These are phyloP conservation scores for Synergus laeviventris DNA, from an alignment of 2,888 invertebrate genomes.

Conservation along the genomic window DNA sequence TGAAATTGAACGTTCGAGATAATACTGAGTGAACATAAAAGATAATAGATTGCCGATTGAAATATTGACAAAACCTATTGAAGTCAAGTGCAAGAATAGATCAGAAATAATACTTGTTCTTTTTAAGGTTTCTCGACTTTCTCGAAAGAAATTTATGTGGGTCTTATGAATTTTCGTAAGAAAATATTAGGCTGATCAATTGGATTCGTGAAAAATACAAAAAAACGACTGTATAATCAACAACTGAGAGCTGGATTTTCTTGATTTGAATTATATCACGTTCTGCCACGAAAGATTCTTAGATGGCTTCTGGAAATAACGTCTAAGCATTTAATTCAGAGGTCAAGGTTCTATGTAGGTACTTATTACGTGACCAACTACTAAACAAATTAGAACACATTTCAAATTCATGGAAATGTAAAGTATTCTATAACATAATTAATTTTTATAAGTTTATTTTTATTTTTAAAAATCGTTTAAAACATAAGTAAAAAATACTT, in stretches of 20 bases:
- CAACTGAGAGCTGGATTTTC: slow-evolving; percentile 5
- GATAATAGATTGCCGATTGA: slow-evolving; percentile 18
- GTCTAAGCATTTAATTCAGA: slow-evolving; percentile 1
- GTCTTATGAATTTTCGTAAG: background rate
- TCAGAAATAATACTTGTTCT: background rate
- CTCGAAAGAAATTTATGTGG: background rate
- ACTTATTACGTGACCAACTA: background rate
- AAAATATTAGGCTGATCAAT: background rate
- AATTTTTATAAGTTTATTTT: background rate
- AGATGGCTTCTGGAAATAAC: slow-evolving; percentile 1
- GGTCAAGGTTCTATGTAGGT: background rate
- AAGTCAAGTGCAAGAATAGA: background rate
- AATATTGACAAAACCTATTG: slow-evolving; percentile 9
- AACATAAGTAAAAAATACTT: slow-evolving; percentile 29
- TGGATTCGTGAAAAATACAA: too few relatives aligned
- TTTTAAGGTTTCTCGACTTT: too few relatives aligned
- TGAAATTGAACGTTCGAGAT: slow-evolving; percentile 23
- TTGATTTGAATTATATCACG: background rate
- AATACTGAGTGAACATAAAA: slow-evolving; percentile 15
- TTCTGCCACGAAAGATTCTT: slow-evolving; percentile 3
- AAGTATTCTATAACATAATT: background rate
- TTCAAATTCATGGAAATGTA: slow-evolving; percentile 4
- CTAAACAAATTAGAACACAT: slow-evolving; percentile 21
- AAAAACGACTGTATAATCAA: background rate
- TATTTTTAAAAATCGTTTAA: background rate